Evolutionary conservation across 2,113 vertebrate species (phyloP).

Genomic region (Cygnus buccinator): DNA sequence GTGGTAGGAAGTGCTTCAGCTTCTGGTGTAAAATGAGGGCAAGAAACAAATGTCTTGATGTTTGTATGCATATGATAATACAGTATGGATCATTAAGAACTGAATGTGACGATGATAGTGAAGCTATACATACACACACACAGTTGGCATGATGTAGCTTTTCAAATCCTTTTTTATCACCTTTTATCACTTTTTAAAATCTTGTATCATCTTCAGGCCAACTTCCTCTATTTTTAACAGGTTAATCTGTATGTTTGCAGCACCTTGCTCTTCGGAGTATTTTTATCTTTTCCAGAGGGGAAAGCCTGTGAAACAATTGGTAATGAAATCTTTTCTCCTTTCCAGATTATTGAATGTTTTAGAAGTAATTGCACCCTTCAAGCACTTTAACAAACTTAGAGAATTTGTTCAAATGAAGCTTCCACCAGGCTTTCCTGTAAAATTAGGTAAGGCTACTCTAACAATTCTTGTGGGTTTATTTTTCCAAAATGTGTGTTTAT

Average conservation of each 20-base stretch:
- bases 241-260: background rate
- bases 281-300: background rate
- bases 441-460: slow-evolving; percentile 85
- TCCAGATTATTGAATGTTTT: slow-evolving; percentile 96
- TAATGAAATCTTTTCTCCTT: slow-evolving; percentile 13
- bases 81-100: accelerated
- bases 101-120: accelerated
- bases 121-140: accelerated
- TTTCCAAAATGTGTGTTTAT: too few relatives aligned
- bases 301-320: background rate
- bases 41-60: accelerated
- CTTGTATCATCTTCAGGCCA: background rate
- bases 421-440: slow-evolving; percentile 97
- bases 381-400: slow-evolving; percentile 99
- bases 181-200: background rate
- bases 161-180: background rate
- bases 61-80: accelerated
- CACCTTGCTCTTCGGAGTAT: background rate
- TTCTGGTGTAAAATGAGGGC: accelerated
- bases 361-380: slow-evolving; percentile 98
- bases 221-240: background rate
- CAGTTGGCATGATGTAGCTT: background rate
- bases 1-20: accelerated
- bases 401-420: slow-evolving; percentile 99
- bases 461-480: accelerated